Evolutionary conservation across 2,888 invertebrate genomes (phyloP), one percentile per base, ranked within the genome.

Genomic region (Harmothoe impar): DNA sequence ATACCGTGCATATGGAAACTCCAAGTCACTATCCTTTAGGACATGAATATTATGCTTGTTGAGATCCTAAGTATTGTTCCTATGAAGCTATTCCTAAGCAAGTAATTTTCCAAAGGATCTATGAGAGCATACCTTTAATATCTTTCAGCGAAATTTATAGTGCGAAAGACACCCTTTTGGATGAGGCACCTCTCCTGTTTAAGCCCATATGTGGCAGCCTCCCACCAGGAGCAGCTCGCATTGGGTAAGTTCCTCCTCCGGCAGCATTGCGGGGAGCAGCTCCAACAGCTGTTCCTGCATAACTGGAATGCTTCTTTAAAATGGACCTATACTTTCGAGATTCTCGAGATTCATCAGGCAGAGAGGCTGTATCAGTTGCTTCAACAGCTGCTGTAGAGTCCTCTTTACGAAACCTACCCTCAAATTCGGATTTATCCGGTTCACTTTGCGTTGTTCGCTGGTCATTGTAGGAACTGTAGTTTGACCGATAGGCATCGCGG

Each of bases 371-470:
- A 7, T 86, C 54, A 0, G 20, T 5, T 23, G 51, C 51, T 0
- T 10, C 25, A 12, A 17, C 25, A 0, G 12, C 20, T 12, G 5
- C 10, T 15, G 81, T 23, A 7, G 25, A 62, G 62, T 62, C 23
- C n/a, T 62, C 62, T 5, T 25, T 62, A 15, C 25, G 5, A 43
- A 43, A 43, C 43, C 43, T 43, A 43, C 5, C 43, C 43, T 43
- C 43, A 77, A 35, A 81, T 17, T 81, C 43, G 54, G 86, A 5
- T 23, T 20, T 56, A 20, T 86, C 86, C 7, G 86, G 31, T 29
- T 86, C 86, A 25, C 86, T 86, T 25, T 86, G 86, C 0, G 29
- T 86, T 43, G 43, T 43, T 29, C 54, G 25, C 86, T 86, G 86
- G 54, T 86, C 86, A 7, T 7, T 31, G 29, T 86, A 54, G 15